A percentile compares a stretch with the other conserved stretches of the same genome.
Evolutionary conservation across 2,797 vertebrate species (phyloP).

Genomic region (Cyclopterus lumpus): DNA sequence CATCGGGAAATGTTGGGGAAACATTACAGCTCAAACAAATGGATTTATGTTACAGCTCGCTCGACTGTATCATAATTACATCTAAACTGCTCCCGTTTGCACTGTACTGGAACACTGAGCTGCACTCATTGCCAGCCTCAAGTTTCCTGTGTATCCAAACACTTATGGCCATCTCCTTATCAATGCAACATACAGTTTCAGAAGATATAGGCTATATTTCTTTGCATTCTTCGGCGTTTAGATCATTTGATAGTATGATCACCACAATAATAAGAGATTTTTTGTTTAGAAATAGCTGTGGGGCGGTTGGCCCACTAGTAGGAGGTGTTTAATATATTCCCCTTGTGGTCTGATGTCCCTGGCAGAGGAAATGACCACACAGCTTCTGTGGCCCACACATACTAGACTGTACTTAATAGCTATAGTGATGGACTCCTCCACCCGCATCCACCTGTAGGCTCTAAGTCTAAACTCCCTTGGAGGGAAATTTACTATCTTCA

Average conservation of each 20-base stretch:
- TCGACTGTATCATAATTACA: conserved; percentile 49
- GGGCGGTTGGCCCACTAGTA: conserved; percentile 5
- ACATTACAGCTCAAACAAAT: conserved; percentile 29
- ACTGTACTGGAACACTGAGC: conserved; percentile 22
- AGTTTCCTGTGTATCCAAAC: conserved; percentile 4
- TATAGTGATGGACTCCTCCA: conserved; percentile 33
- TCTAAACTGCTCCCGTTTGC: conserved; percentile 40
- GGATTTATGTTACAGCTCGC: conserved; percentile 31
- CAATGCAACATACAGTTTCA: conserved; percentile 11
- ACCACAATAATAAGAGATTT: conserved; percentile 17
- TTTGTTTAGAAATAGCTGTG: conserved; percentile 27
- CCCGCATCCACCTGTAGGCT: conserved; percentile 38
- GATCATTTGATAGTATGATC: conserved; percentile 10
- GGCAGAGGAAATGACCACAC: conserved; percentile 43
- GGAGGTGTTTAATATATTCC: conserved; percentile 44
- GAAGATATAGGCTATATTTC: background rate
- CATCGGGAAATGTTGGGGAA: conserved; percentile 24
- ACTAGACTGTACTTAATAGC: conserved; percentile 32
- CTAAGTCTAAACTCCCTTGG: conserved; percentile 34
- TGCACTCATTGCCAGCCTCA: conserved; percentile 16
- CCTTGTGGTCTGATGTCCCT: conserved; percentile 27
- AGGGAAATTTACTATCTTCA: conserved; percentile 56
- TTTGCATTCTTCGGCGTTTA: conserved; percentile 10
- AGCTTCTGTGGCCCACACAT: conserved; percentile 40
- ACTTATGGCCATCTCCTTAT: conserved; percentile 25